Evolutionary conservation across 1,140 invertebrate genomes (phyloP).

Genomic region (Pomacea maculata): DNA sequence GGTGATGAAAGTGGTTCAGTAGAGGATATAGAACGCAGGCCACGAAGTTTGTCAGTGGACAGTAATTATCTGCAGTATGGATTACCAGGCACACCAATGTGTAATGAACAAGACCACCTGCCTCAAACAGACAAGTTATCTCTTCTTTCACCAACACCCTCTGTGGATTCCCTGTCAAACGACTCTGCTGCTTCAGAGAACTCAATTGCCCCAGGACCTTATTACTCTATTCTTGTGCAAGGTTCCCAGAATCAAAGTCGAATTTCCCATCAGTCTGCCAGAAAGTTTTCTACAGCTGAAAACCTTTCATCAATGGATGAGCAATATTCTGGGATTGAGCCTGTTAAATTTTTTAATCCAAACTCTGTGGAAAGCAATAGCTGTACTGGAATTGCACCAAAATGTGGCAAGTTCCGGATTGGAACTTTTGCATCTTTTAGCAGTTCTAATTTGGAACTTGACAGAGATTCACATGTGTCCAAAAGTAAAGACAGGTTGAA

Average conservation of each 20-base stretch:
- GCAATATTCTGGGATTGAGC: neutral
- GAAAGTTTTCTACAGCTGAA: neutral
- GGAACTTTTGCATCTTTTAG: conserved; percentile 58
- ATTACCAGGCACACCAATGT: conserved; percentile 36
- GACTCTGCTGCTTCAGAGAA: conserved; percentile 23
- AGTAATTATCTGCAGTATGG: conserved; percentile 32
- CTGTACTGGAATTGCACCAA: conserved; percentile 30
- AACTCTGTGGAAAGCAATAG: neutral
- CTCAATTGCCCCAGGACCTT: neutral
- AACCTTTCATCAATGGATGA: neutral
- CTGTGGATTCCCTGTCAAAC: conserved; percentile 24
- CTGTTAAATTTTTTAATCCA: conserved; percentile 1
- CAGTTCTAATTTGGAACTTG: conserved; percentile 38
- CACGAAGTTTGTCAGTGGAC: conserved; percentile 32
- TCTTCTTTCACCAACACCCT: conserved; percentile 26
- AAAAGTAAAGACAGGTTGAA: conserved; percentile 17
- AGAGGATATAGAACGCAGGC: conserved; percentile 34
- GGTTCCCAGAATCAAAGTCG: neutral
- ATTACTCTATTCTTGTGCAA: conserved; percentile 11
- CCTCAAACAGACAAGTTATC: conserved; percentile 10
- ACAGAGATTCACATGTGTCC: conserved; percentile 8
- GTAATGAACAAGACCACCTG: conserved; percentile 44
- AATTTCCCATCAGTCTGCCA: neutral
- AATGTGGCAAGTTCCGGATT: conserved; percentile 55
- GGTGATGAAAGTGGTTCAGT: conserved; percentile 24